These are phyloP conservation scores for Charadrius vociferus DNA, from an alignment of 2,113 vertebrate genomes.

Conservation along the genomic window DNA sequence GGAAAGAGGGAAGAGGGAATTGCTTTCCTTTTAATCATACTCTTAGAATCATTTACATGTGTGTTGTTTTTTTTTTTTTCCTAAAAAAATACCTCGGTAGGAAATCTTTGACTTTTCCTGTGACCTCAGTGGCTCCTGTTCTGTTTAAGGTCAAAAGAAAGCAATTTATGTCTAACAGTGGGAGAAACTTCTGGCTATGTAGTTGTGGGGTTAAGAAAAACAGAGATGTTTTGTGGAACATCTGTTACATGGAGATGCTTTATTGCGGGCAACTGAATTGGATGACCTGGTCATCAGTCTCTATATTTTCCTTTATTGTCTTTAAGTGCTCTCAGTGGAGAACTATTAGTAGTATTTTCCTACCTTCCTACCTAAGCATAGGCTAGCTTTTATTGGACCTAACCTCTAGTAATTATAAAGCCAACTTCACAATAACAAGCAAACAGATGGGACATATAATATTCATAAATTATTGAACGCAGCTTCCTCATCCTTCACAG, in stretches of 20 bases:
- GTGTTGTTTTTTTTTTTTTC: background rate
- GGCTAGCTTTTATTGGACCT: background rate
- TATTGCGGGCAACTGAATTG: background rate
- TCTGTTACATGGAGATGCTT: background rate
- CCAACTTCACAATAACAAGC: background rate
- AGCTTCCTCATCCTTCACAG: conserved; percentile 9
- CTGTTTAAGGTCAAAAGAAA: background rate
- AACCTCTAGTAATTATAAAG: background rate
- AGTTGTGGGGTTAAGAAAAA: background rate
- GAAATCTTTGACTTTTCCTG: background rate
- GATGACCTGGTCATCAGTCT: background rate
- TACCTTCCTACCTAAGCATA: background rate
- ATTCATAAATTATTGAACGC: conserved; percentile 33
- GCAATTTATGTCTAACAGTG: background rate
- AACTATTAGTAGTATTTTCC: background rate
- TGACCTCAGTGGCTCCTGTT: background rate
- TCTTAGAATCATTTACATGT: background rate
- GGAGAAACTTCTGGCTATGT: background rate
- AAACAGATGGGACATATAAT: conserved; percentile 7
- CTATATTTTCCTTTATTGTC: background rate
- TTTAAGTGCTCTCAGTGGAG: background rate
- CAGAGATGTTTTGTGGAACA: background rate
- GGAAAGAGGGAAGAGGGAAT: background rate
- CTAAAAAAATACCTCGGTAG: background rate
- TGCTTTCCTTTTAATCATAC: background rate